Base-by-base conservation (phyloP, 1,140 invertebrate species). In the Micrasema longulum region DNA sequence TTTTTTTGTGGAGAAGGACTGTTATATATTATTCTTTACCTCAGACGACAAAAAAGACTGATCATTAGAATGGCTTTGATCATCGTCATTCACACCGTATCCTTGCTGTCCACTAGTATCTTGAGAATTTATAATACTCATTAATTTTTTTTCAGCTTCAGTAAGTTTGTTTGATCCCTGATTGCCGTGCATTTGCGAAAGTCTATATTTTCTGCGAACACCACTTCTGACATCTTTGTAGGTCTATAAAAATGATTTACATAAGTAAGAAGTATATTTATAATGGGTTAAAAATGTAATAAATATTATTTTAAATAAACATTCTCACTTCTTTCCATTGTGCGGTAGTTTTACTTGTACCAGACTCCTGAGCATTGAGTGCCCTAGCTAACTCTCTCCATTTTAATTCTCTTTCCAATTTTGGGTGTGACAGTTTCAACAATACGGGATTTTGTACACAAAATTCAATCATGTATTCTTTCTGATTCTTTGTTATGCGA, bases 281-380 rank as follows among this genome's bases (percentile, higher is more conserved):
- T 11, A 52, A 52, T 23, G 14, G 18, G 47, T 50, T 50, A 18
- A 1, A 18, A 18, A 50, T 1, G 2, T 1, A 2, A 14, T 50
- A 50, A 50, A 50, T 52, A 6, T 43, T 43, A 43, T 12, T 12
- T 2, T 12, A 0, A n/a, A n/a, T 7, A n/a, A 14, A 9, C 7
- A 7, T 31, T 31, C 57, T 62, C 12, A 62, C 57, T 38, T 62
- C 57, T 62, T 62, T 62, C 57, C 57, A 62, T 22, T 62, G 57
- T 16, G 38, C 57, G 12, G 57, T 62, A 20, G 57, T 62, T 41
- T 62, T 62, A 22, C 57, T 62, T 31, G 57, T 20, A 43, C 57
- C 57, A n/a, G 38, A 41, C 18, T 20, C 9, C 20, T 41, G 35
- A 11, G 57, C 36, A 23, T 62, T 62, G 10, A 62, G 57, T 9